Percentiles rank a stretch among this genome's conserved stretches.
Evolutionary conservation across 2,797 vertebrate genomes (phyloP).

Genomic region (Sebastes trivittatus): DNA sequence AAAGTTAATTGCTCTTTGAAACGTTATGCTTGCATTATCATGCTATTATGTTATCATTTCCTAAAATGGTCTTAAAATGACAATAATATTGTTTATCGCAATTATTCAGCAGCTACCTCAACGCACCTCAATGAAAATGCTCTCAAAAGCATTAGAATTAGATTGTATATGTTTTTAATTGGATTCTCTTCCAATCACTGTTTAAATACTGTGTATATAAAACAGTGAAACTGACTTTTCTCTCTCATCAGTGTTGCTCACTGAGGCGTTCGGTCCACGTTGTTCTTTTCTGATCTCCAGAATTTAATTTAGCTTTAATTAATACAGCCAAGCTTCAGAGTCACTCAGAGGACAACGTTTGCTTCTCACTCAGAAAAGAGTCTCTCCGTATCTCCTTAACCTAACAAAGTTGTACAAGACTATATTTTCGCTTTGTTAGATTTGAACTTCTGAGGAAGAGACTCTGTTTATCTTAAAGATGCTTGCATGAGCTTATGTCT

Average conservation of each 20-base stretch:
- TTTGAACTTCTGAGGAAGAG: neutral
- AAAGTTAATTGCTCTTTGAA: neutral
- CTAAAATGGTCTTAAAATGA: neutral
- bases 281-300: conserved; percentile 31
- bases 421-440: neutral
- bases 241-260: conserved; percentile 23
- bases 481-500: conserved; percentile 3
- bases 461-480: neutral
- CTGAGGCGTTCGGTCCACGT: conserved; percentile 2
- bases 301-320: conserved; percentile 56
- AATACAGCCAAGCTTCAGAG: conserved; percentile 34
- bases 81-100: neutral
- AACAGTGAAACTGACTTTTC: conserved; percentile 4
- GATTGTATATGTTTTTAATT: neutral
- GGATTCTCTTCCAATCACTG: neutral
- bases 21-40: neutral
- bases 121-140: neutral
- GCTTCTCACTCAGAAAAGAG: neutral
- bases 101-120: neutral
- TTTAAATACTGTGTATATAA: conserved; percentile 3
- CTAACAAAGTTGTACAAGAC: conserved; percentile 19
- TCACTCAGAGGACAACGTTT: conserved; percentile 44
- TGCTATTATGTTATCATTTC: neutral
- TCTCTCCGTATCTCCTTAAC: conserved; percentile 10
- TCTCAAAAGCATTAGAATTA: neutral